phyloP scores from a whole-genome alignment of 2,888 invertebrate species.

The Campoletis raptor region DNA sequence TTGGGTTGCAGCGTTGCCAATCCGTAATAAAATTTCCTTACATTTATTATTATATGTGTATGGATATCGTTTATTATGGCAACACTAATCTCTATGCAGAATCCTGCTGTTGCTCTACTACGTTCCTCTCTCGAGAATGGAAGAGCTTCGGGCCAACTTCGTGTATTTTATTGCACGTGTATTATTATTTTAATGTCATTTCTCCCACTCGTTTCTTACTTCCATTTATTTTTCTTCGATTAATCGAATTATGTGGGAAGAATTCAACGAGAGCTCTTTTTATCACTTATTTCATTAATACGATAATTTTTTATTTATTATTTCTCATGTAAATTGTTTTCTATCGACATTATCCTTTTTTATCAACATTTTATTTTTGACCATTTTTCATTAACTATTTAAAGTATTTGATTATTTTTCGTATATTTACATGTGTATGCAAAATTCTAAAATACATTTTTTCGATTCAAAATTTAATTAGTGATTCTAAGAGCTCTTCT shows the following conservation, averaged over 20 bases:
- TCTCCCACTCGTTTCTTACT: constrained; percentile 1
- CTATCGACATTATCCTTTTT: no score
- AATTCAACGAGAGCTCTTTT: not conserved
- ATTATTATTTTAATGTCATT: constrained; percentile 2
- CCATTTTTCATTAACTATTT: no score
- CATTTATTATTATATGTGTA: constrained; percentile 17
- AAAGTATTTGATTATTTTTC: not conserved
- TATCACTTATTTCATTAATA: not conserved
- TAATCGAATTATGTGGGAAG: not conserved
- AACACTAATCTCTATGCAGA: constrained; percentile 26
- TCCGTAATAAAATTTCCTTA: constrained; percentile 49
- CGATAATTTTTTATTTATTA: not conserved
- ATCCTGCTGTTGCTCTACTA: not conserved
- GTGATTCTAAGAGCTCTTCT: not conserved
- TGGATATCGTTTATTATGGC: constrained; percentile 32
- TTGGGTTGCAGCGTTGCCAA: constrained; percentile 55
- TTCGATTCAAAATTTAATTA: not conserved
- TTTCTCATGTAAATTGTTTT: no score
- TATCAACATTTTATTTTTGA: no score
- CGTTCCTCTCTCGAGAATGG: constrained; percentile 6
- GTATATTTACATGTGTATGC: not conserved
- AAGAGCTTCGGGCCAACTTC: constrained; percentile 13
- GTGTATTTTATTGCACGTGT: not conserved
- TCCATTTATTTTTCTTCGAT: not conserved
- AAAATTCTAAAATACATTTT: not conserved